A percentile compares a stretch with the other conserved stretches of the same genome.
Evolutionary conservation across 1,140 invertebrate genomes (phyloP).

Genomic region (Drosophila carrolli): DNA sequence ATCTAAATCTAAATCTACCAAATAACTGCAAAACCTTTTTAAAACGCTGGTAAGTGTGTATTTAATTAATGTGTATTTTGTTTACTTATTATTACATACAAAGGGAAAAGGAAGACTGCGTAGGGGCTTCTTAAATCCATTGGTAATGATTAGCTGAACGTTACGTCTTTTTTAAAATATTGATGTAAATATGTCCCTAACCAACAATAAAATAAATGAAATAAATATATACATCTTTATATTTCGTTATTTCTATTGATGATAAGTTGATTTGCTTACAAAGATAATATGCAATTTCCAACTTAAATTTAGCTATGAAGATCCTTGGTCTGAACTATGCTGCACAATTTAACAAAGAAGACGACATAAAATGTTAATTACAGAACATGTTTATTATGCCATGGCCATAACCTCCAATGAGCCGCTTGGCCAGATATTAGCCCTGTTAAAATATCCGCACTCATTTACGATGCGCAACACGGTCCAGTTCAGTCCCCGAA

Average conservation of each 20-base stretch:
- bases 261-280: no score
- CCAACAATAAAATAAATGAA: no score
- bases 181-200: no score
- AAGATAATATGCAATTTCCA: no score
- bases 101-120: not conserved
- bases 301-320: not conserved
- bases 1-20: not conserved
- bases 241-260: no score
- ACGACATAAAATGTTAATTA: conserved; percentile 62
- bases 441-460: conserved; percentile 44
- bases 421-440: conserved; percentile 57
- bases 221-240: no score
- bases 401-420: conserved; percentile 34
- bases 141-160: not conserved
- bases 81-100: not conserved
- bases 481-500: conserved; percentile 44
- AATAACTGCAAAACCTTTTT: not conserved
- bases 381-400: conserved; percentile 56
- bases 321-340: not conserved
- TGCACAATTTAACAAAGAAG: conserved; percentile 13
- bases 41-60: not conserved
- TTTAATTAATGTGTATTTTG: not conserved
- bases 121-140: not conserved
- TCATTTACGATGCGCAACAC: conserved; percentile 61
- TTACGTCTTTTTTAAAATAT: not conserved